phyloP scores from a whole-genome alignment of 64 coral and sea anemone species.

The Montipora cactus region DNA sequence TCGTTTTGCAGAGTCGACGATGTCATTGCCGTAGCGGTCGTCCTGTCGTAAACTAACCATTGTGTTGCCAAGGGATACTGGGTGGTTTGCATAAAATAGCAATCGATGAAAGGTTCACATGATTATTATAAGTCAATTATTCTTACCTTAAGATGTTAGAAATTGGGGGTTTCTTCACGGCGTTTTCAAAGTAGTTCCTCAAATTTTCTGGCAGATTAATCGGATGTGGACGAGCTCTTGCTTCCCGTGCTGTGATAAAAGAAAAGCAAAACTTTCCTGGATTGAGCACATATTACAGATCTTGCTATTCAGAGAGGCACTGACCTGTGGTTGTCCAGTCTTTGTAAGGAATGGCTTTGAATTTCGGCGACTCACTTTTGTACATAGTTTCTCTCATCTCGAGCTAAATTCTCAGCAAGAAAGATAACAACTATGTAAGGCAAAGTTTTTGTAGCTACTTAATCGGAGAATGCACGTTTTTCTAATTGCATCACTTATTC shows the following conservation, averaged over 20 bases:
- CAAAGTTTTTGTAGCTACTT: neutral
- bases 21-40: too few species aligned
- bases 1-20: too few species aligned
- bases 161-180: slow-evolving; percentile 8
- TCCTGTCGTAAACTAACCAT: too few species aligned
- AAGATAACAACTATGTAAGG: neutral
- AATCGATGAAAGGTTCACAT: neutral
- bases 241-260: slow-evolving; percentile 15
- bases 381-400: slow-evolving; percentile 10
- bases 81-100: neutral
- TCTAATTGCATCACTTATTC: too few species aligned
- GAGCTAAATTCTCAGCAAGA: neutral
- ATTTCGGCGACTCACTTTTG: neutral
- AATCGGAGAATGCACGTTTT: too few species aligned
- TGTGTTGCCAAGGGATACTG: too few species aligned
- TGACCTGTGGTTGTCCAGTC: slow-evolving; percentile 47
- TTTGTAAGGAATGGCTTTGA: slow-evolving; percentile 12
- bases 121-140: neutral
- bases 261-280: neutral
- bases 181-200: slow-evolving; percentile 38
- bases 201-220: slow-evolving; percentile 19
- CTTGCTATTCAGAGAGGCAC: neutral
- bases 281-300: too few species aligned
- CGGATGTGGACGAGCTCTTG: slow-evolving; percentile 5
- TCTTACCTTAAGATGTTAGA: slow-evolving; percentile 30